These are phyloP conservation scores for Drosophila percnosoma DNA, from an alignment of 2,888 invertebrate genomes.

Conservation along the genomic window DNA sequence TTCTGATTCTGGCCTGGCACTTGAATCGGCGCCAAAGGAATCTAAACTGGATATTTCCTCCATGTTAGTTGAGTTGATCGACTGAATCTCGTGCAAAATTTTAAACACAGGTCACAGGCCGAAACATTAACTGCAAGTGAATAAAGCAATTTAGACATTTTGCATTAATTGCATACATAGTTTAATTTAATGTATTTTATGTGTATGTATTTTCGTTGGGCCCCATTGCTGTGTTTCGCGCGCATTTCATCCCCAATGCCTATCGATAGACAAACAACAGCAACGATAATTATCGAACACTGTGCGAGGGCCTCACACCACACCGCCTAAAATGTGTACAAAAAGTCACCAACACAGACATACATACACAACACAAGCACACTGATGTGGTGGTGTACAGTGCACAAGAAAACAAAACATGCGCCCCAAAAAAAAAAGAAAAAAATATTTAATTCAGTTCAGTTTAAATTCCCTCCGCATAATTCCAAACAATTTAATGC, in stretches of 20 bases:
- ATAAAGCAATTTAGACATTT: constrained; percentile 11
- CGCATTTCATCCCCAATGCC: constrained; percentile 56
- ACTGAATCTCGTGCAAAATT: constrained; percentile 23
- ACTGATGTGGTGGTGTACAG: constrained; percentile 73
- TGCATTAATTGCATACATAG: constrained; percentile 5
- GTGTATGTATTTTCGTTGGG: constrained; percentile 19
- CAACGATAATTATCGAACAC: constrained; percentile 55
- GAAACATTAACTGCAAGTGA: constrained; percentile 76
- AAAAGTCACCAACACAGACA: constrained; percentile 56
- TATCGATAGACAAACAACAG: constrained; percentile 35
- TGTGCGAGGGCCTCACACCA: constrained; percentile 66
- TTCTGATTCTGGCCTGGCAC: constrained; percentile 72
- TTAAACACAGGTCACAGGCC: constrained; percentile 27
- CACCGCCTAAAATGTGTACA: constrained; percentile 74
- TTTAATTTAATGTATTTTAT: constrained; percentile 14
- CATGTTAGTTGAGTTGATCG: constrained; percentile 60
- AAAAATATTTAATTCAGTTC: constrained; percentile 14
- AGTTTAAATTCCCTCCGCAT: neutral
- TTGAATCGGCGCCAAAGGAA: constrained; percentile 79
- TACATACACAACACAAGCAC: constrained; percentile 52
- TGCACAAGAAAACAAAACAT: constrained; percentile 80
- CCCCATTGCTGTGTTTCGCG: constrained; percentile 52
- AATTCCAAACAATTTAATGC: neutral
- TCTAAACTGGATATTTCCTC: constrained; percentile 83
- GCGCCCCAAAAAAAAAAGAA: constrained; percentile 61